Percentiles rank a stretch among this genome's conserved stretches.
phyloP scores from a whole-genome alignment of 1,140 invertebrate genomes.

The Anoplolepis gracilipes region DNA sequence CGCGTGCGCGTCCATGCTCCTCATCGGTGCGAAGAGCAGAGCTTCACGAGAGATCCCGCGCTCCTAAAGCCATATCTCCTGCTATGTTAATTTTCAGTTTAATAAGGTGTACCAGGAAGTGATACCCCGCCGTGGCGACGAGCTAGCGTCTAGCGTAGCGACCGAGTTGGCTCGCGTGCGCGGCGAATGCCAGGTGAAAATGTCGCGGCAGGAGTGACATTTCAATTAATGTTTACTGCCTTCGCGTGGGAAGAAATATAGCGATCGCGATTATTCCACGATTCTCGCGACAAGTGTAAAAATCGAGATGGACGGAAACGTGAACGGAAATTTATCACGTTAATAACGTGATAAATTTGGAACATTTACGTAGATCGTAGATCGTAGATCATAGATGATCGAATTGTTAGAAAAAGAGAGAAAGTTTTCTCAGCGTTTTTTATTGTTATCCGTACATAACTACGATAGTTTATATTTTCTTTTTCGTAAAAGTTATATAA shows the following conservation, averaged over 20 bases:
- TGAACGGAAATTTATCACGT: neutral
- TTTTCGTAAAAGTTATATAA: neutral
- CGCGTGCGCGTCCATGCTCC: conserved; percentile 32
- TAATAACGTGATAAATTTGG: neutral
- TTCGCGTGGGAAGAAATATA: conserved; percentile 79
- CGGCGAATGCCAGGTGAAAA: conserved; percentile 78
- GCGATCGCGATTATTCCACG: neutral
- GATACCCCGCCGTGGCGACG: conserved; percentile 65
- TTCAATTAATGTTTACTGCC: conserved; percentile 83
- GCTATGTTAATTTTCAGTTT: conserved; percentile 85
- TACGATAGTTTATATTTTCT: neutral
- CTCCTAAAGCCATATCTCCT: conserved; percentile 76
- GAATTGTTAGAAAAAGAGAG: neutral
- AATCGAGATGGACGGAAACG: conserved; percentile 16
- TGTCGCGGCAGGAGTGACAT: conserved; percentile 82
- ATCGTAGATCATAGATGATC: too few relatives aligned
- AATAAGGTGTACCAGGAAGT: conserved; percentile 84
- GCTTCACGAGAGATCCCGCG: conserved; percentile 4
- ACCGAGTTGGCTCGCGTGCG: conserved; percentile 7
- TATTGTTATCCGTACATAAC: neutral
- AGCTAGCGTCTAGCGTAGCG: conserved; percentile 33
- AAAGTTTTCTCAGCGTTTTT: neutral
- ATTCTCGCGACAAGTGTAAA: conserved; percentile 54
- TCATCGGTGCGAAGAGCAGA: conserved; percentile 19
- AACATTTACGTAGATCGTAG: too few relatives aligned